Conservation (phyloP, 2,888 invertebrate genomes). For the Hymenopus coronatus region DNA sequence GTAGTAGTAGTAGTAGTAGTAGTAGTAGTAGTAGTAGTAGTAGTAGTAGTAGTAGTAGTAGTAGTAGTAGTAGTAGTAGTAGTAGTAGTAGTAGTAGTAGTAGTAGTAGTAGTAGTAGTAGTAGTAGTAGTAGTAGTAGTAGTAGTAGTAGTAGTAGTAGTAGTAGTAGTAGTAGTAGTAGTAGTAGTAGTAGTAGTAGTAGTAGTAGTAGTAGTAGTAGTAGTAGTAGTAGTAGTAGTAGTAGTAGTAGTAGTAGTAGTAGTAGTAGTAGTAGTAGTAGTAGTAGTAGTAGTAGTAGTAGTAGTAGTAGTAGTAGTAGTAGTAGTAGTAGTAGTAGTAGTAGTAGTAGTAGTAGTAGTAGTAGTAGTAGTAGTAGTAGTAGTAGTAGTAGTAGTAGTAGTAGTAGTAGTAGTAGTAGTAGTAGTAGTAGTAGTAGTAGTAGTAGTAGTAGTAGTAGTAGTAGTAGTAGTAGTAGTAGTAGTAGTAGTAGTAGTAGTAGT, state of each 20-base stretch:
- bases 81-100: neutral
- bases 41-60: constrained; percentile 17
- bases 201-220: neutral
- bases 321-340: neutral
- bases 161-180: neutral
- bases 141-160: neutral
- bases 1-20: constrained; percentile 1
- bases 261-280: neutral
- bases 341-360: neutral
- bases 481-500: neutral
- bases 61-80: neutral
- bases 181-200: constrained; percentile 1
- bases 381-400: neutral
- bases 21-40: neutral
- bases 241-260: neutral
- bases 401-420: neutral
- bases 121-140: constrained; percentile 1
- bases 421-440: neutral
- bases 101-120: neutral
- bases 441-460: neutral
- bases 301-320: neutral
- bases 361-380: neutral
- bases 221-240: neutral
- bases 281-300: neutral
- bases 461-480: neutral